These are phyloP conservation scores for Spodoptera frugiperda DNA, from an alignment of 1,140 invertebrate species.

Conservation along the genomic window DNA sequence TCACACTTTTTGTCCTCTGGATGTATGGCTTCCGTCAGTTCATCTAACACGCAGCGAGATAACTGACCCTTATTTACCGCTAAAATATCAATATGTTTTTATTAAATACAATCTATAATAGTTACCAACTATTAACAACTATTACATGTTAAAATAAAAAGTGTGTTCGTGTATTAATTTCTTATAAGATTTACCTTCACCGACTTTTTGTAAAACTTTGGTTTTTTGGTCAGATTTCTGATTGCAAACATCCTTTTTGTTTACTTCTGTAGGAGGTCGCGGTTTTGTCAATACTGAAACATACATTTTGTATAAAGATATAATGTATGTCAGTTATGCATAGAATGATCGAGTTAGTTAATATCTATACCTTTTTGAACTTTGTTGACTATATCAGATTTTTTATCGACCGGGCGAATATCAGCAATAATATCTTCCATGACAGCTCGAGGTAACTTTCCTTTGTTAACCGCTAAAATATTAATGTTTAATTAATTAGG, in stretches of 20 bases:
- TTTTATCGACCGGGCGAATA: constrained; percentile 4
- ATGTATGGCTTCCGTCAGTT: not conserved
- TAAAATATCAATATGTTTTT: not conserved
- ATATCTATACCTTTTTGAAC: not conserved
- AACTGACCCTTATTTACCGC: constrained; percentile 8
- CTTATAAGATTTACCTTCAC: not conserved
- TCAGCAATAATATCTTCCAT: constrained; percentile 5
- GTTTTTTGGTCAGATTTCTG: not conserved
- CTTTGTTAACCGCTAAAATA: constrained; percentile 8
- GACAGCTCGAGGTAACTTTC: not conserved
- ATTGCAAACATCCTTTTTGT: not conserved
- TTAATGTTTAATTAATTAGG: too few relatives aligned
- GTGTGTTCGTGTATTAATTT: not conserved
- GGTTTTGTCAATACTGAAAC: constrained; percentile 3
- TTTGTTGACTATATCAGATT: not conserved
- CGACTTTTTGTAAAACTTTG: not conserved
- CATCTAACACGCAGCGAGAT: not conserved
- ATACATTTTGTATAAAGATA: too few relatives aligned
- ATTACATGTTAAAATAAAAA: too few relatives aligned
- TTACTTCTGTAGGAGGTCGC: not conserved
- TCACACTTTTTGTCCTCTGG: not conserved
- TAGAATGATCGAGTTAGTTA: too few relatives aligned
- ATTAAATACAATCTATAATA: too few relatives aligned
- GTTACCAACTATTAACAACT: too few relatives aligned
- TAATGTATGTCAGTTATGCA: not conserved